Percentiles rank a stretch among this genome's conserved stretches.
Evolutionary conservation across 2,797 vertebrate genomes (phyloP).

Genomic region (Oreochromis grahami): DNA sequence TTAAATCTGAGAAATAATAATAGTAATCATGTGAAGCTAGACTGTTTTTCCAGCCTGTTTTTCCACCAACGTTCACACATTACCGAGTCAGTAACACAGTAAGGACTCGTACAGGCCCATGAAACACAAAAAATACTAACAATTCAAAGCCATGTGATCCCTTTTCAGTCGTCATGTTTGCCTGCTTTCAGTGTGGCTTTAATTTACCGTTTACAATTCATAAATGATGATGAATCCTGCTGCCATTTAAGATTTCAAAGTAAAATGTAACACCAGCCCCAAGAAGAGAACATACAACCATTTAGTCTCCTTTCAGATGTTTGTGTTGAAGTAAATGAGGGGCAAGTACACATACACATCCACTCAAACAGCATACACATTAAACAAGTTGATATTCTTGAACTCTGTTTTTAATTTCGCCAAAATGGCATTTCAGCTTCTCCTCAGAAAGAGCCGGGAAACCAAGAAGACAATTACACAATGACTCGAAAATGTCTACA

Average conservation of each 20-base stretch:
- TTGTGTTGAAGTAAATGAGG: neutral
- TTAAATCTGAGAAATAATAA: slow-evolving; percentile 34
- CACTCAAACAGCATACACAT: slow-evolving; percentile 13
- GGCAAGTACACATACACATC: neutral
- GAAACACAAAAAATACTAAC: neutral
- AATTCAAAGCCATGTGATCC: neutral
- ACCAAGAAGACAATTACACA: neutral
- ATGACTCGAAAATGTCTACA: neutral
- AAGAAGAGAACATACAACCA: neutral
- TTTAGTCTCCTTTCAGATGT: neutral
- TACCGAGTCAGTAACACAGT: neutral
- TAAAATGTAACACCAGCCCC: neutral
- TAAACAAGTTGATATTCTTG: neutral
- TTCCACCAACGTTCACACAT: neutral
- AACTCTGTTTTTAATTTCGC: slow-evolving; percentile 1
- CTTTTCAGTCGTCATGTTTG: neutral
- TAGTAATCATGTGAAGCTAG: neutral
- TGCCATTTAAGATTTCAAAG: neutral
- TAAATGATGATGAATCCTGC: neutral
- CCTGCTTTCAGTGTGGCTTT: neutral
- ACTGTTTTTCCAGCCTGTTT: neutral
- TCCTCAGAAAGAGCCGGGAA: neutral
- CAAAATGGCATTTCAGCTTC: neutral
- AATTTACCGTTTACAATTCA: neutral
- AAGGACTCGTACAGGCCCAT: neutral